Percentiles rank a stretch among this genome's conserved stretches.
Evolutionary conservation across 2,888 invertebrate genomes (phyloP).

Genomic region (Drosophila crucigera): DNA sequence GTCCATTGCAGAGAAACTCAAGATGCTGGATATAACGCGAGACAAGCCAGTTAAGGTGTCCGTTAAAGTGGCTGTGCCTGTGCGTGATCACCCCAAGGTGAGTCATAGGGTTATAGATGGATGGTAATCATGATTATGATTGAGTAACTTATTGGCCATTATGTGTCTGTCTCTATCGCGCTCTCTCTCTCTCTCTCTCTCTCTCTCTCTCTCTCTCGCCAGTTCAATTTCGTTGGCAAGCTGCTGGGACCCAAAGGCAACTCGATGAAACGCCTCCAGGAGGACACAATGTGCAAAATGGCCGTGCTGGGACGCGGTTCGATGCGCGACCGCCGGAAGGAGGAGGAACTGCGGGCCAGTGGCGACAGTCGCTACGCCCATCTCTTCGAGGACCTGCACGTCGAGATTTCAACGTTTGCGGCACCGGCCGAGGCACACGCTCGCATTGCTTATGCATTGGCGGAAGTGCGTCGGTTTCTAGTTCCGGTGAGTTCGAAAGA

Average conservation of each 20-base stretch:
- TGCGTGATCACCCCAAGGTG: conserved; percentile 94
- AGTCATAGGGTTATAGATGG: conserved; percentile 85
- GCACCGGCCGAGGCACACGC: conserved; percentile 96
- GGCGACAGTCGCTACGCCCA: conserved; percentile 97
- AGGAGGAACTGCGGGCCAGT: conserved; percentile 95
- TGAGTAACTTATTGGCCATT: conserved; percentile 30
- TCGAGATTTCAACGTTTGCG: conserved; percentile 96
- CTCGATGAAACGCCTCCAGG: conserved; percentile 95
- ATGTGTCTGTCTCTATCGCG: conserved; percentile 72
- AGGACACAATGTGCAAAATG: conserved; percentile 98
- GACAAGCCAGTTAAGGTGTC: conserved; percentile 95
- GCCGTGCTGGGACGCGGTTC: conserved; percentile 96
- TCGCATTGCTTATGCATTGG: conserved; percentile 92
- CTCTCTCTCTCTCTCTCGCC: conserved; percentile 51
- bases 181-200: not conserved
- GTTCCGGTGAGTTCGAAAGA: conserved; percentile 88
- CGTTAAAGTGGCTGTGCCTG: conserved; percentile 93
- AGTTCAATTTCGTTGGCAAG: conserved; percentile 99
- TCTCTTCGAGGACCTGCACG: conserved; percentile 95
- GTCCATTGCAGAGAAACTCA: conserved; percentile 86
- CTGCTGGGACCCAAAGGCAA: conserved; percentile 97
- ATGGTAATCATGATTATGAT: conserved; percentile 21
- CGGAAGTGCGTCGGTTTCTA: conserved; percentile 92
- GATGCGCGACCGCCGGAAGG: conserved; percentile 97
- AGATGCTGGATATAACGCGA: conserved; percentile 94